Base-by-base conservation (phyloP, 2,888 invertebrate species). In the Stictocephala bisonia region DNA sequence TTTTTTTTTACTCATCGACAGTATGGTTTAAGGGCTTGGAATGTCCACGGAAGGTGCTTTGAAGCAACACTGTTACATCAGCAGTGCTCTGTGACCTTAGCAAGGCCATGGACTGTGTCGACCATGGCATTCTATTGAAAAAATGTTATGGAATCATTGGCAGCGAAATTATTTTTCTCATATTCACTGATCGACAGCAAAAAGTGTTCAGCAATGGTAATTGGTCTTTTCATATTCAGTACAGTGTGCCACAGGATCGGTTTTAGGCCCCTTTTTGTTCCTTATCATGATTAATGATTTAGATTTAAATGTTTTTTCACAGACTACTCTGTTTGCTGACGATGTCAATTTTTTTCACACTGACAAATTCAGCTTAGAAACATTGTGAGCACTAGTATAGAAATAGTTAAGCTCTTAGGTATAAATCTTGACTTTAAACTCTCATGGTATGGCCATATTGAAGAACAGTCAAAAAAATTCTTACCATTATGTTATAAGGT, bases 181-280 rank as follows among this genome's bases (percentile, higher is more conserved):
- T 11, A 24, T 67, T 44, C 11, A 67, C 44, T 41, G 44, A 67
- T 41, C 67, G 67, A n/a, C 26, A 24, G n/a, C 67, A 48, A 67
- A 67, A 27, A 13, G 48, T 44, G 15, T 67, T 44, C 40, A 35
- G n/a, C 3, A 27, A 48, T 7, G 13, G 24, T 9, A 27, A 9
- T 11, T 26, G n/a, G 3, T 48, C 67, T 27, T 20, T 22, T 7
- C 13, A 67, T 18, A 40, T 67, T 48, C 41, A 44, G 15, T 67
- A 27, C 26, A 44, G 48, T 29, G 67, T 67, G 26, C 67, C 67
- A 27, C 67, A 67, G 41, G 26, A 20, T 67, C 41, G 26, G 67
- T 67, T 2, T 22, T 67, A 26, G 41, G 56, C 18, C 56, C n/a
- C n/a, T n/a, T n/a, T n/a, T n/a, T n/a, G n/a, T n/a, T n/a, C n/a